Evolutionary conservation across 2,888 invertebrate species (phyloP).

Genomic region (Lochmaea crataegi): DNA sequence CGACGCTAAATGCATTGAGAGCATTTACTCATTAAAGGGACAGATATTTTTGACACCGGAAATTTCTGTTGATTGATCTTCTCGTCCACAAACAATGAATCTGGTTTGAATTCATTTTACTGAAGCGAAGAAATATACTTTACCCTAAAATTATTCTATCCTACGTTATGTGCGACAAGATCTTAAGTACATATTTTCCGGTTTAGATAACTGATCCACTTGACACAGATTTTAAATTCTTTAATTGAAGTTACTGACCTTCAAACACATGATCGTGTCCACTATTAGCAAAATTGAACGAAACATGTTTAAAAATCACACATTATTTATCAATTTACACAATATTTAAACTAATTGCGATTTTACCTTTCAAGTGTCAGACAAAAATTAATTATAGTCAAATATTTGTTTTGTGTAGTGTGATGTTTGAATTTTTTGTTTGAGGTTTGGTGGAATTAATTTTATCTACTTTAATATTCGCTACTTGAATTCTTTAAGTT

Average conservation of each 20-base stretch:
- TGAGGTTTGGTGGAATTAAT: too few relatives aligned
- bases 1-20: background rate
- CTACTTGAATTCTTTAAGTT: too few relatives aligned
- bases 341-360: too few relatives aligned
- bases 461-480: too few relatives aligned
- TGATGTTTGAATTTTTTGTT: too few relatives aligned
- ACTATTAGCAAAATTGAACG: background rate
- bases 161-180: background rate
- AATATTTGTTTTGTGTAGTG: too few relatives aligned
- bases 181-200: background rate
- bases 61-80: background rate
- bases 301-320: background rate
- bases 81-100: background rate
- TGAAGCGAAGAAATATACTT: too few relatives aligned
- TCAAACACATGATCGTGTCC: background rate
- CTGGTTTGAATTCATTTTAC: background rate
- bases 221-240: background rate
- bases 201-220: background rate
- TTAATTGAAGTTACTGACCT: background rate
- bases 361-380: too few relatives aligned
- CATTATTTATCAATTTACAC: background rate
- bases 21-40: background rate
- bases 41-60: background rate
- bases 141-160: background rate
- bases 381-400: too few relatives aligned